These are phyloP conservation scores for Coleophora deauratella DNA, from an alignment of 2,888 invertebrate species.

Conservation along the genomic window DNA sequence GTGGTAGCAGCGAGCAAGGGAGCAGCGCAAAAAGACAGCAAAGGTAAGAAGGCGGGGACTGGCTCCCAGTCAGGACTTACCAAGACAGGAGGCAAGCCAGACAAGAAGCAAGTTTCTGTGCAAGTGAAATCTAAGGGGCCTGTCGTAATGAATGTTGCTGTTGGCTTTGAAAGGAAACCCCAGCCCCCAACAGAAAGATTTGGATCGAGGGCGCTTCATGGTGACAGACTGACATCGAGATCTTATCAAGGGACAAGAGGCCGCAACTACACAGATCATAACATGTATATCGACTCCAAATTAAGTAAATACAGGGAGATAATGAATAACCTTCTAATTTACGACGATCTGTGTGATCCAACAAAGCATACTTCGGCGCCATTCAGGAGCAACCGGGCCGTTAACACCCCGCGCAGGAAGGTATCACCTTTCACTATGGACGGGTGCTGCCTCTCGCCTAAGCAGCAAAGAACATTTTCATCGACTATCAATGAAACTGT, in stretches of 20 bases:
- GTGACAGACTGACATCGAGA: no score
- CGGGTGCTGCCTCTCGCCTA: conserved; percentile 4
- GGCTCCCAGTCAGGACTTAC: no score
- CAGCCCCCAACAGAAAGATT: conserved; percentile 6
- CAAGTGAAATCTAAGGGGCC: conserved; percentile 26
- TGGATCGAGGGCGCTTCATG: no score
- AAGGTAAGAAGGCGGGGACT: background rate
- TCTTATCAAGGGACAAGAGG: conserved; percentile 3
- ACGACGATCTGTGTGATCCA: conserved; percentile 39
- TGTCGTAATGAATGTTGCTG: conserved; percentile 39
- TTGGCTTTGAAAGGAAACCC: conserved; percentile 28
- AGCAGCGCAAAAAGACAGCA: background rate
- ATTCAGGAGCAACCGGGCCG: conserved; percentile 47
- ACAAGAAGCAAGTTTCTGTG: background rate
- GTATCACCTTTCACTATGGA: conserved; percentile 24
- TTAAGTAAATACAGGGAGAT: conserved; percentile 49
- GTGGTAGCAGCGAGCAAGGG: background rate
- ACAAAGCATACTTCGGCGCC: conserved; percentile 23
- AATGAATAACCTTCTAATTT: conserved; percentile 42
- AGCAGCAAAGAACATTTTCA: background rate
- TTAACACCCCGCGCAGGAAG: conserved; percentile 42
- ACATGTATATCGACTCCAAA: conserved; percentile 5
- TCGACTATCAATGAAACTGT: no score
- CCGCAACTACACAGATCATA: background rate
- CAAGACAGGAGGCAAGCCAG: no score